Conservation (phyloP, 2,797 vertebrate genomes). For the Triplophysa bombifrons region DNA sequence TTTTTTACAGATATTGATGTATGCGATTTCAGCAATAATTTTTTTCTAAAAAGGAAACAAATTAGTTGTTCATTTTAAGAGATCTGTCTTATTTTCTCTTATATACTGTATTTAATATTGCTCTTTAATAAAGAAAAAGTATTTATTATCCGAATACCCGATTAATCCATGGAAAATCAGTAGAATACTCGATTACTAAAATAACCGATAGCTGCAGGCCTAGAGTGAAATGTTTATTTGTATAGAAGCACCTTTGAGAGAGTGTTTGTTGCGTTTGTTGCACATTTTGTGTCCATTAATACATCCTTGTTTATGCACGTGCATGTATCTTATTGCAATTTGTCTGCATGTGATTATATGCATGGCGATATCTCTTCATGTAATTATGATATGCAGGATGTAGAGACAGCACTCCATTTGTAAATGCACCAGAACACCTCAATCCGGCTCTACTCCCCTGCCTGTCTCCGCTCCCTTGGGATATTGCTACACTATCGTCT, state of each 20-base stretch:
- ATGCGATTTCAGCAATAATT: no score
- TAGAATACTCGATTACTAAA: no score
- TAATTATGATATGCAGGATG: slow-evolving; percentile 5
- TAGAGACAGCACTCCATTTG: slow-evolving; percentile 44
- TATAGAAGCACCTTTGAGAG: background rate
- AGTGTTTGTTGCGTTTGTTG: background rate
- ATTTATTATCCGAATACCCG: no score
- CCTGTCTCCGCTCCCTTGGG: slow-evolving; percentile 25
- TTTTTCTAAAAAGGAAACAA: no score
- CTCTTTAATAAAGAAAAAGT: no score
- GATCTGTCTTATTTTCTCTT: no score
- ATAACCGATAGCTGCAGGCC: no score
- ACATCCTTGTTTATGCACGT: slow-evolving; percentile 1
- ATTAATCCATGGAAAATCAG: no score
- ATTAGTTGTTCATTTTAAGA: no score
- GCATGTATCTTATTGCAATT: background rate
- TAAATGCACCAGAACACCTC: slow-evolving; percentile 49
- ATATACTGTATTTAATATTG: no score
- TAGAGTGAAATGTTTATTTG: background rate
- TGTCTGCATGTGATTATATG: background rate
- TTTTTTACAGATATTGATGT: no score
- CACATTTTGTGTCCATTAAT: background rate
- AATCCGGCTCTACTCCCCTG: slow-evolving; percentile 40
- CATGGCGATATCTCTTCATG: background rate
- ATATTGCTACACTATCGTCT: slow-evolving; percentile 38